Evolutionary conservation across 2,797 vertebrate genomes (phyloP).

Genomic region (Tinamus major): DNA sequence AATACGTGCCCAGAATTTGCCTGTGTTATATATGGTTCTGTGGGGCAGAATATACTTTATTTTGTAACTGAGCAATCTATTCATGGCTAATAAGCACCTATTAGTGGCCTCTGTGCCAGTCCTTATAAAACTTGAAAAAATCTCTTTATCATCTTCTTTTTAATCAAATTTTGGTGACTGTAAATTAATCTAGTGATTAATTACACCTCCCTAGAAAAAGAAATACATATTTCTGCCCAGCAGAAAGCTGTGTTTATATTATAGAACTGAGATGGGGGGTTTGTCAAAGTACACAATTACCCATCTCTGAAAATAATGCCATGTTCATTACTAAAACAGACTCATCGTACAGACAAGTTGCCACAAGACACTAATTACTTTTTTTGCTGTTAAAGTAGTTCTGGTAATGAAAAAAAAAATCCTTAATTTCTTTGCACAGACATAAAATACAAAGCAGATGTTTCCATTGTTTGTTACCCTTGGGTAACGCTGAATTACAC

Average conservation of each 20-base stretch:
- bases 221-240: neutral
- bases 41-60: neutral
- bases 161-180: neutral
- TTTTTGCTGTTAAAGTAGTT: slow-evolving; percentile 38
- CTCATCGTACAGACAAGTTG: neutral
- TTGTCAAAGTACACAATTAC: neutral
- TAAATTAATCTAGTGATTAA: neutral
- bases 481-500: neutral
- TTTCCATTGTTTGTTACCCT: neutral
- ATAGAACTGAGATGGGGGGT: neutral
- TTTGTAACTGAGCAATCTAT: neutral
- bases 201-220: neutral
- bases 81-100: neutral
- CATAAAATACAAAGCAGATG: neutral
- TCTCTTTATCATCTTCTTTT: neutral
- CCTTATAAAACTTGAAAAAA: neutral
- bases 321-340: neutral
- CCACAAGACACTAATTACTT: neutral
- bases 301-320: neutral
- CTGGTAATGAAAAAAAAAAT: neutral
- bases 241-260: neutral
- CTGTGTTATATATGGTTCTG: accelerated
- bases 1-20: neutral
- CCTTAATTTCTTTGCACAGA: neutral
- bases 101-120: neutral